These are phyloP conservation scores for Hucho hucho DNA, from an alignment of 2,113 vertebrate genomes.

Conservation along the genomic window DNA sequence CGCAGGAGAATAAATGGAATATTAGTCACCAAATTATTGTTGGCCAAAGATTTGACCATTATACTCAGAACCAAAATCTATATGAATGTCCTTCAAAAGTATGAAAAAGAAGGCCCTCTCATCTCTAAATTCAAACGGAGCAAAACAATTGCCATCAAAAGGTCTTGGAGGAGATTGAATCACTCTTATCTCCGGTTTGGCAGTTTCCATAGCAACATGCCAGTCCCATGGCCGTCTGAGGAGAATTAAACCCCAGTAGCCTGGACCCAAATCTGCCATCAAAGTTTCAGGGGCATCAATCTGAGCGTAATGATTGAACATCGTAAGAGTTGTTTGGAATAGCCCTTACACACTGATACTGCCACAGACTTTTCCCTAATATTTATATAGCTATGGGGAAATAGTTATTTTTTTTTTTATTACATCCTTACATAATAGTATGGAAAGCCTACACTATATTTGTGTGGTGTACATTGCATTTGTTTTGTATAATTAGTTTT, in stretches of 20 bases:
- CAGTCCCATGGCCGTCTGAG: conserved; percentile 31
- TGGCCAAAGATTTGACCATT: background rate
- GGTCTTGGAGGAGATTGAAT: conserved; percentile 28
- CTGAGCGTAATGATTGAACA: background rate
- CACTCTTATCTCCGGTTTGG: conserved; percentile 44
- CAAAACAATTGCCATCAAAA: conserved; percentile 22
- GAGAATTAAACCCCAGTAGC: conserved; percentile 32
- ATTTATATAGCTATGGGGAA: too few relatives aligned
- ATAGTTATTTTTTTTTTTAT: too few relatives aligned
- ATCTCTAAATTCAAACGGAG: conserved; percentile 12
- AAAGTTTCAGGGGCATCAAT: conserved; percentile 10
- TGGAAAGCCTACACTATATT: too few relatives aligned
- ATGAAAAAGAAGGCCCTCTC: background rate
- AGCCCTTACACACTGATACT: background rate
- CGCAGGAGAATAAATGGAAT: background rate
- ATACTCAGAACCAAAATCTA: background rate
- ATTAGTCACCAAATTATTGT: background rate
- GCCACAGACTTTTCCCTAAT: too few relatives aligned
- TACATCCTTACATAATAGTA: too few relatives aligned
- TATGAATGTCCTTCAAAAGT: background rate
- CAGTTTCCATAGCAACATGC: conserved; percentile 52
- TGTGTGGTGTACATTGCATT: too few relatives aligned
- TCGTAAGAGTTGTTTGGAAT: background rate
- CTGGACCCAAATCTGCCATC: conserved; percentile 41
- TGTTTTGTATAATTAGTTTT: too few relatives aligned